Conservation (phyloP, 64 coral and sea anemone genomes). For the Porites lutea region DNA sequence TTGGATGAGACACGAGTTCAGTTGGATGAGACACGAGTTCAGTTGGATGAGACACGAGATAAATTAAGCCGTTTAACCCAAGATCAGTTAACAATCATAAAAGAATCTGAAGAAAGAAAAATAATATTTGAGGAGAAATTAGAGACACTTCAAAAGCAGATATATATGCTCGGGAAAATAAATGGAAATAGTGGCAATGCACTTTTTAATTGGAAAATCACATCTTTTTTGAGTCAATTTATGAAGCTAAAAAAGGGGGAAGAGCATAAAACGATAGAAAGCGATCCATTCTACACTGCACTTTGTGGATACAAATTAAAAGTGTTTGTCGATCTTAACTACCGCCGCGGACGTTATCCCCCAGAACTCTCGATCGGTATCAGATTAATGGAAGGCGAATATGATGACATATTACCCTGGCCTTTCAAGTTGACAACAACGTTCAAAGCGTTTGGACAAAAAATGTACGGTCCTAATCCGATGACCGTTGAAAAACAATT, state of each 20-base stretch:
- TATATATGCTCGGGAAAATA: no score
- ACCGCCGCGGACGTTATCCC: not conserved
- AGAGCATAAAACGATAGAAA: not conserved
- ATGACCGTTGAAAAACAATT: no score
- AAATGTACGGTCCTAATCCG: no score
- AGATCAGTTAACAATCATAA: not conserved
- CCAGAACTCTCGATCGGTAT: no score
- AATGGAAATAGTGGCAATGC: no score
- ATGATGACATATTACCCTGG: no score
- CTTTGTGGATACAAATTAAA: not conserved
- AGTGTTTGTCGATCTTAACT: not conserved
- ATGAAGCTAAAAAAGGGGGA: not conserved
- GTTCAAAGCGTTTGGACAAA: no score
- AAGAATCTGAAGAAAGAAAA: no score
- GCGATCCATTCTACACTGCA: slow-evolving; percentile 3
- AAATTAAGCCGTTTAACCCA: not conserved
- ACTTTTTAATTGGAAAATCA: not conserved
- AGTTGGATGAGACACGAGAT: not conserved
- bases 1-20: not conserved
- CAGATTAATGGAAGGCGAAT: no score
- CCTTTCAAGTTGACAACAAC: no score
- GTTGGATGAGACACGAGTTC: not conserved
- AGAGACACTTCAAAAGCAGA: not conserved
- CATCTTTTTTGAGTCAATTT: not conserved
- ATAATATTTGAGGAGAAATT: not conserved